Percentiles rank a stretch among this genome's conserved stretches.
Evolutionary conservation across 2,888 invertebrate genomes (phyloP).

Genomic region (Pachliopta kotzebuea): DNA sequence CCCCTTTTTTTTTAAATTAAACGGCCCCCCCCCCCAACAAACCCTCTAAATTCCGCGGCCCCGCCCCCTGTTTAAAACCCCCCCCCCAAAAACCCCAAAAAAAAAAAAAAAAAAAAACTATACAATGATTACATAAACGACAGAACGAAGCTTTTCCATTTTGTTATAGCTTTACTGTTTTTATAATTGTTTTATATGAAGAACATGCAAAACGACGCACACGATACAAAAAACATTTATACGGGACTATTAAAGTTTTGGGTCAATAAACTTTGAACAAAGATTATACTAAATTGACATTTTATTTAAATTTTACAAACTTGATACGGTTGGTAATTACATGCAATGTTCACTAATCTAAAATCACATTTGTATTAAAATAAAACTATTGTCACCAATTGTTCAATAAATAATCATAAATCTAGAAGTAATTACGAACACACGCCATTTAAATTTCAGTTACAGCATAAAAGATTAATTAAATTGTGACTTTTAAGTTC

Average conservation of each 20-base stretch:
- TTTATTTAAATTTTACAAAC: slow-evolving; percentile 17
- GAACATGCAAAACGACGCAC: background rate
- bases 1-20: too few relatives aligned
- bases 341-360: slow-evolving; percentile 17
- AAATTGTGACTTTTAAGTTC: background rate
- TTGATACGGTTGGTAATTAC: slow-evolving; percentile 9
- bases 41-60: too few relatives aligned
- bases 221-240: background rate
- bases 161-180: background rate
- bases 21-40: too few relatives aligned
- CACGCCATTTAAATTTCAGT: background rate
- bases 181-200: background rate
- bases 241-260: background rate
- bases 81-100: too few relatives aligned
- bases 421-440: slow-evolving; percentile 14
- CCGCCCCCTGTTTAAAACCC: too few relatives aligned
- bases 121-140: too few relatives aligned
- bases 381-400: slow-evolving; percentile 9
- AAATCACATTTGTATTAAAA: slow-evolving; percentile 23
- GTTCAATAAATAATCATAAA: slow-evolving; percentile 18
- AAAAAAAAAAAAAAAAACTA: too few relatives aligned
- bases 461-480: background rate
- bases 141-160: too few relatives aligned
- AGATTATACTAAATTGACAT: slow-evolving; percentile 1
- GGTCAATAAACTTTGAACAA: background rate